A percentile compares a stretch with the other conserved stretches of the same genome.
These are phyloP conservation scores for Coregonus ussuriensis DNA, from an alignment of 2,797 vertebrate genomes.

Conservation along the genomic window DNA sequence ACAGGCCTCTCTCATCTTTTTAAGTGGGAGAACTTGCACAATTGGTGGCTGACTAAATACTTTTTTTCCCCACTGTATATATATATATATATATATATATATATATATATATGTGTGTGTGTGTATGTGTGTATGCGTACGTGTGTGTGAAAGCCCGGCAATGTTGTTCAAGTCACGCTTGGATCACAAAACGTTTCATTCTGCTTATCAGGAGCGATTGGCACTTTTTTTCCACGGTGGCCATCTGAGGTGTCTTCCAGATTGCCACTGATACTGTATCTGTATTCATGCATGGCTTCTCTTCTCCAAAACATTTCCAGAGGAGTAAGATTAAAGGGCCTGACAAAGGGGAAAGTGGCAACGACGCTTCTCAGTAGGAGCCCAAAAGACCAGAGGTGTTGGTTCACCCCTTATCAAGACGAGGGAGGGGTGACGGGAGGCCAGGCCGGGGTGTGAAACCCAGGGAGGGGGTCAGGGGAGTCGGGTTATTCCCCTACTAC, in stretches of 20 bases:
- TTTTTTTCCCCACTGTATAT: no score
- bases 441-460: not conserved
- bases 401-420: not conserved
- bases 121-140: not conserved
- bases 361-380: not conserved
- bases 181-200: not conserved
- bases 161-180: not conserved
- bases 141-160: not conserved
- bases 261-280: not conserved
- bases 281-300: no score
- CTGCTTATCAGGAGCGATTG: not conserved
- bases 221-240: not conserved
- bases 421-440: not conserved
- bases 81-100: no score
- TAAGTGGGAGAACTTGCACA: no score
- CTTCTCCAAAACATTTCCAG: not conserved
- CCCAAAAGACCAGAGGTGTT: not conserved
- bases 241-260: not conserved
- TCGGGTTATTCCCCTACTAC: not conserved
- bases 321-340: constrained; percentile 1
- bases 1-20: no score
- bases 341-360: not conserved
- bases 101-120: no score
- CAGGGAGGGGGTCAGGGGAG: not conserved
- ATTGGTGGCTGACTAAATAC: no score